Conservation (phyloP, 2,113 vertebrate genomes). For the Lanius ludovicianus region DNA sequence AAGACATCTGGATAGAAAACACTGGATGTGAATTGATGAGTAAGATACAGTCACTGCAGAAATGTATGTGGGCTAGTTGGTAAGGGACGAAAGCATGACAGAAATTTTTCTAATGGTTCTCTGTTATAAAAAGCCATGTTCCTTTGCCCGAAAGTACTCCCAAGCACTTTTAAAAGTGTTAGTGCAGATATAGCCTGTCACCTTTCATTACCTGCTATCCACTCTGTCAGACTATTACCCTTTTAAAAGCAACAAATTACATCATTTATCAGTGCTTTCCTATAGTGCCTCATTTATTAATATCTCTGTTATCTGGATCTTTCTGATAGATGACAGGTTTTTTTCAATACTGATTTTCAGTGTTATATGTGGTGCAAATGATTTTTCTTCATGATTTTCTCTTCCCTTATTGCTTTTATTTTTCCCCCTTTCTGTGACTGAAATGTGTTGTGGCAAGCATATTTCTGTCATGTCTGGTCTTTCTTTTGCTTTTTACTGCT, state of each 20-base stretch:
- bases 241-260: neutral
- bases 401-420: neutral
- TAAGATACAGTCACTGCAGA: neutral
- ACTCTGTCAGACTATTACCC: neutral
- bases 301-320: neutral
- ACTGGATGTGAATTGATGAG: neutral
- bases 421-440: neutral
- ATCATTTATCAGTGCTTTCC: neutral
- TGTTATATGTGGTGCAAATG: neutral
- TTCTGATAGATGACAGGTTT: neutral
- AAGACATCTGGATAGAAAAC: neutral
- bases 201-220: neutral
- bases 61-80: neutral
- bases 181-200: neutral
- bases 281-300: neutral
- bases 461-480: neutral
- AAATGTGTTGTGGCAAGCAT: neutral
- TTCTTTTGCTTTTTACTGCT: neutral
- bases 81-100: neutral
- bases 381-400: neutral
- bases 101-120: neutral
- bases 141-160: neutral
- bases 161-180: neutral
- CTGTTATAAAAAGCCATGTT: neutral
- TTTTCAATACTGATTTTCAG: neutral